Evolutionary conservation across 2,888 invertebrate genomes (phyloP), one percentile per base, ranked within the genome.

Genomic region (Cheilosia impressa): DNA sequence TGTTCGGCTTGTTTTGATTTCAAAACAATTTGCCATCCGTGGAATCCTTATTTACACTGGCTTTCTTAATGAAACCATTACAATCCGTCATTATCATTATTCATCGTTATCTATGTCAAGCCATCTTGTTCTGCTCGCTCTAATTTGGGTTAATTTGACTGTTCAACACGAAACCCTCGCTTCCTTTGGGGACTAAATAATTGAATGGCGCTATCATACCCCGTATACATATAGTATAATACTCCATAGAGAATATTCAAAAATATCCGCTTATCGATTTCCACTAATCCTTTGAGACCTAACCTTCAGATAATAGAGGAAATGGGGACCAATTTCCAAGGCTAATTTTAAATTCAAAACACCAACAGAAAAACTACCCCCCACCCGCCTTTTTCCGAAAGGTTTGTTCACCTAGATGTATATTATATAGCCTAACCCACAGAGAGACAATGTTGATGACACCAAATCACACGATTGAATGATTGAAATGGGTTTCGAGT

Each of bases 381-480:
- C 47, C 13, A 0, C 9, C 31, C 2, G 2, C 9, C 2, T 31
- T 31, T 17, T n/a, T n/a, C n/a, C 41, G 6, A 72, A 13, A 15
- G 24, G 31, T 24, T 38, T 15, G 2, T 72, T 22, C 10, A 1
- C 5, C 1, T 13, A 13, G 24, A 13, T 24, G 15, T 4, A 1
- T 75, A 34, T 75, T 7, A 2, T 31, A 6, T 1, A 27, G 5
- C 27, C 27, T 57, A 57, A 7, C 31, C 6, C 7, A 31, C 43
- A 34, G 58, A 52, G 41, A n/a, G 73, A 58, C 45, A 31, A 55
- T 73, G 80, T 68, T 75, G 75, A 80, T 80, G 80, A 50, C 75
- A 80, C 38, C 53, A 62, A 80, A 80, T 80, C 80, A 80, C 75
- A 80, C 75, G 75, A 80, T 68, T 34, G 62, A 63, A 80, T 75